Evolutionary conservation across 2,797 vertebrate genomes (phyloP).

Genomic region (Luscinia luscinia): DNA sequence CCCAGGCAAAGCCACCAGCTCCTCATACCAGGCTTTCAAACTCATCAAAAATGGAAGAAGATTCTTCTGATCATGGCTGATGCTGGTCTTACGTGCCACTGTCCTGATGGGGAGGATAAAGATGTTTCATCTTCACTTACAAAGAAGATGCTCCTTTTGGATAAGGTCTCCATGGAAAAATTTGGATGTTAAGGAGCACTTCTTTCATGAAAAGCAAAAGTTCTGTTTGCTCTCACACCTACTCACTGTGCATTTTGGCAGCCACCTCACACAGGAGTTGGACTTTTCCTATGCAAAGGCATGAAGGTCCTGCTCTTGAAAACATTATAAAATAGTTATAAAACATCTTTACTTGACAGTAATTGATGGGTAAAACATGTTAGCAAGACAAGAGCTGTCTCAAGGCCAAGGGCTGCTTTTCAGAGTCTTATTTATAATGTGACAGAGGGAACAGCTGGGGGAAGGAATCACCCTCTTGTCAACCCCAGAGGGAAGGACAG

Average conservation of each 20-base stretch:
- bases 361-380: constrained; percentile 76
- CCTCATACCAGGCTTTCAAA: not conserved
- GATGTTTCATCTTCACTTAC: not conserved
- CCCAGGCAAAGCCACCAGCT: not conserved
- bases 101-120: not conserved
- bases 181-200: not conserved
- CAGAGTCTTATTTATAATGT: constrained; percentile 84
- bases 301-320: not conserved
- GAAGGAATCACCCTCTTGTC: constrained; percentile 62
- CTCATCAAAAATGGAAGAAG: not conserved
- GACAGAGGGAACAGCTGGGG: constrained; percentile 82
- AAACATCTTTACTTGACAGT: constrained; percentile 60
- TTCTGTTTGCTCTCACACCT: not conserved
- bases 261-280: not conserved
- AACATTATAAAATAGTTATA: constrained; percentile 70
- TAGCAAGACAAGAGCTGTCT: constrained; percentile 78
- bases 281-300: not conserved
- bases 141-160: not conserved
- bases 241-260: not conserved
- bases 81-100: not conserved
- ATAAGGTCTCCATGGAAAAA: not conserved
- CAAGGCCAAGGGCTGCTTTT: constrained; percentile 79
- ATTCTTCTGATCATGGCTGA: not conserved
- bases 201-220: not conserved
- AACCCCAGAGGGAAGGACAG: constrained; percentile 14